A percentile compares a stretch with the other conserved stretches of the same genome.
phyloP scores from a whole-genome alignment of 2,797 vertebrate species.

The Bufotes viridis region DNA sequence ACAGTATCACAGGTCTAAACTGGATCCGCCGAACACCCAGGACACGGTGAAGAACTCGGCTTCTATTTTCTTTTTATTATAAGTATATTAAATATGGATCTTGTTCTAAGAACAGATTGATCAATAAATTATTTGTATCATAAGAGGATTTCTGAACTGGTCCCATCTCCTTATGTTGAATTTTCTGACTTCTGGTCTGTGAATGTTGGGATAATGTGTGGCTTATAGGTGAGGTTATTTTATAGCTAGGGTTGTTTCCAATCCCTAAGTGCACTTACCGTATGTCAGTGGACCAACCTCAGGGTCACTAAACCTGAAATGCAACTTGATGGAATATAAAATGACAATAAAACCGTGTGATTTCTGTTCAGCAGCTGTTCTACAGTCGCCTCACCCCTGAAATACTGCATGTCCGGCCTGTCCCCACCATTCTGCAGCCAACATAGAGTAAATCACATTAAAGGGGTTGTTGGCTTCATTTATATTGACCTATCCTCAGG shows the following conservation, averaged over 20 bases:
- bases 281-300: not conserved
- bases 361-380: not conserved
- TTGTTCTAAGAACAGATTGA: slow-evolving; percentile 3
- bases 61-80: slow-evolving; percentile 5
- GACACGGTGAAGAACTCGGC: not conserved
- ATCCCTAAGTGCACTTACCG: slow-evolving; percentile 48
- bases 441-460: no score
- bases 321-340: not conserved
- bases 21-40: not conserved
- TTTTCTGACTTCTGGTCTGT: not conserved
- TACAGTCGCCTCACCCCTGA: not conserved
- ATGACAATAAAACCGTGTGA: not conserved
- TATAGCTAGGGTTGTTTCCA: slow-evolving; percentile 4
- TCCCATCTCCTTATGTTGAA: not conserved
- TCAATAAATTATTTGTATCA: slow-evolving; percentile 51
- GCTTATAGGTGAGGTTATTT: not conserved
- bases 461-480: no score
- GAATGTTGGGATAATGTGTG: not conserved
- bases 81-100: not conserved
- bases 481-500: no score
- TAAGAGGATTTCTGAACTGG: slow-evolving; percentile 11
- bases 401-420: not conserved
- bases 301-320: not conserved
- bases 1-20: not conserved
- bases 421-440: not conserved